These are phyloP conservation scores for Tinea semifulvella DNA, from an alignment of 2,888 invertebrate species.

Conservation along the genomic window DNA sequence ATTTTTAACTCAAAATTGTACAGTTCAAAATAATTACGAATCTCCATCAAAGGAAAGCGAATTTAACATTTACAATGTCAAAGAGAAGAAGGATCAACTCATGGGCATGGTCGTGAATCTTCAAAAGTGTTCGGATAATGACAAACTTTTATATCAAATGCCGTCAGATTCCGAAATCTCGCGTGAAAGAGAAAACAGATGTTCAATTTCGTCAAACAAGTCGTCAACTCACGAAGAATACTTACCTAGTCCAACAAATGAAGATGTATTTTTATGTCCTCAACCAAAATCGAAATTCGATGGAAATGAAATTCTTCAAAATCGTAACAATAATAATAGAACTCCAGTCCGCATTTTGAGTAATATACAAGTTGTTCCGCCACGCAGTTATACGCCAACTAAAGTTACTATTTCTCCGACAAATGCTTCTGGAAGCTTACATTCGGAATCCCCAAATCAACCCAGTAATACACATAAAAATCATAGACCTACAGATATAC, in stretches of 20 bases:
- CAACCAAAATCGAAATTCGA: background rate
- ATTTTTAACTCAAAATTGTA: background rate
- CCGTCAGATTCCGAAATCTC: background rate
- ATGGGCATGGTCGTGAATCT: background rate
- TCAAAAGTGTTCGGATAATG: background rate
- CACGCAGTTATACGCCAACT: background rate
- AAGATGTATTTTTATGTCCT: background rate
- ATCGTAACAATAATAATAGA: background rate
- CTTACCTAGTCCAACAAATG: background rate
- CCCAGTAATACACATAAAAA: background rate
- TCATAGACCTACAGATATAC: constrained; percentile 25
- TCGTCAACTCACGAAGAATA: background rate
- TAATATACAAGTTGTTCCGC: constrained; percentile 19
- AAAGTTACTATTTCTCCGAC: constrained; percentile 12
- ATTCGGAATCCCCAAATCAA: background rate
- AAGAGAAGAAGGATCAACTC: constrained; percentile 4
- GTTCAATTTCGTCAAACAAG: background rate
- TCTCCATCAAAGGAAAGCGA: no score
- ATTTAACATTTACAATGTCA: background rate
- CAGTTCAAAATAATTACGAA: no score
- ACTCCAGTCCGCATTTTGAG: background rate
- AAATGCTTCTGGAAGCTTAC: background rate
- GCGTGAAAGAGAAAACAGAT: background rate
- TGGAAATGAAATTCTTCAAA: no score
- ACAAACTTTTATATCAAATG: background rate